Conservation (phyloP, 2,113 vertebrate genomes). For the Chlamydotis undulata region DNA sequence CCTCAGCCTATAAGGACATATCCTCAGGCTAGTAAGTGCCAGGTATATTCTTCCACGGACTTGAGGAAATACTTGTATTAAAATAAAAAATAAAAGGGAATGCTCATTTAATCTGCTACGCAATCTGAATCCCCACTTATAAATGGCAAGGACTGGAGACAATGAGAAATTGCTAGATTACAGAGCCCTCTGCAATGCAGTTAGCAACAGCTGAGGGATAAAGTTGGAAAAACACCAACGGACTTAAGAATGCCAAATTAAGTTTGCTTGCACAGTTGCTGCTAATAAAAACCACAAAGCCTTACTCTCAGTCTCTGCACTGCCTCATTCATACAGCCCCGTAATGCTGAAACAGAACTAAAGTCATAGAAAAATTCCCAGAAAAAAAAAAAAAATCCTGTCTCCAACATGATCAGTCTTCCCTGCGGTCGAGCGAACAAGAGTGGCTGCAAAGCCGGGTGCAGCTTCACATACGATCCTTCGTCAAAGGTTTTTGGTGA, state of each 20-base stretch:
- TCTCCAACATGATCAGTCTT: background rate
- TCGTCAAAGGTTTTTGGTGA: background rate
- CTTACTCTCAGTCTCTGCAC: background rate
- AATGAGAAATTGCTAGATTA: constrained; percentile 45
- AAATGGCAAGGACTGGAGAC: constrained; percentile 55
- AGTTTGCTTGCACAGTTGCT: constrained; percentile 54
- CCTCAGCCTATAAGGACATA: background rate
- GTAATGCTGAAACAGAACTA: background rate
- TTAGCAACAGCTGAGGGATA: constrained; percentile 59
- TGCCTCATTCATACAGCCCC: background rate
- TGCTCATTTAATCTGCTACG: background rate
- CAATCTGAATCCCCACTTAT: background rate
- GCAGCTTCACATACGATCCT: rapidly evolving
- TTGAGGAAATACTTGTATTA: background rate
- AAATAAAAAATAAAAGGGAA: constrained; percentile 56
- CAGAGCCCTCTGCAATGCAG: constrained; percentile 33
- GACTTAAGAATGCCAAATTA: constrained; percentile 43
- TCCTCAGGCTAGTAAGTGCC: background rate
- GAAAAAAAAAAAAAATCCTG: background rate
- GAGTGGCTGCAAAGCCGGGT: background rate
- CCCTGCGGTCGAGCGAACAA: background rate
- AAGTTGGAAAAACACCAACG: constrained; percentile 38
- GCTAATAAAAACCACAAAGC: constrained; percentile 55
- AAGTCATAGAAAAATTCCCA: background rate
- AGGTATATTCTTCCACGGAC: background rate